Percentiles rank a stretch among this genome's conserved stretches.
These are phyloP conservation scores for Ahaetulla prasina DNA, from an alignment of 2,113 vertebrate species.

Conservation along the genomic window DNA sequence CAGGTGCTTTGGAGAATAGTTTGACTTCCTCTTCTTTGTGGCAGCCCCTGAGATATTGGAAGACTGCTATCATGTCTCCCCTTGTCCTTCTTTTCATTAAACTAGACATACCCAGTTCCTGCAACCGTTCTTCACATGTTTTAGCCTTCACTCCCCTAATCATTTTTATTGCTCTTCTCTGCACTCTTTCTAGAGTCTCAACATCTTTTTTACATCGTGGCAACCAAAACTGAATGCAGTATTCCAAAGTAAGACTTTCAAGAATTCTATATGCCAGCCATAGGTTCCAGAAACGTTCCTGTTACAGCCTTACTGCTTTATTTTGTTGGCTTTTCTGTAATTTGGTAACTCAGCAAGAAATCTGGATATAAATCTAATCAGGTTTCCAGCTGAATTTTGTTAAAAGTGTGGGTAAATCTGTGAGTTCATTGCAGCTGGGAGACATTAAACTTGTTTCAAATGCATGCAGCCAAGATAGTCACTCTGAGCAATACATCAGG, in stretches of 20 bases:
- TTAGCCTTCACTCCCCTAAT: too few species aligned
- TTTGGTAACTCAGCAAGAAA: neutral
- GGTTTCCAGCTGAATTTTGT: neutral
- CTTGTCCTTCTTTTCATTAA: too few species aligned
- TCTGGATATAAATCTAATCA: neutral
- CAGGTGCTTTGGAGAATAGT: too few species aligned
- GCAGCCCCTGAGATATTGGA: too few species aligned
- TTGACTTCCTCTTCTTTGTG: too few species aligned
- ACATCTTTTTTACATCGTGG: too few species aligned
- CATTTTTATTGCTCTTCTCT: too few species aligned
- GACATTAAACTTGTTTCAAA: neutral
- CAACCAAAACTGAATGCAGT: too few species aligned
- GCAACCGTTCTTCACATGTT: too few species aligned
- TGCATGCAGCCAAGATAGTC: neutral
- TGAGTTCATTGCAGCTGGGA: neutral
- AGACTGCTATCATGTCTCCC: too few species aligned
- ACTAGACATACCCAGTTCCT: too few species aligned
- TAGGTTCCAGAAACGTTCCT: neutral
- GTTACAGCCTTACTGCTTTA: neutral
- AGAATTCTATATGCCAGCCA: neutral
- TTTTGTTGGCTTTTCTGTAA: neutral
- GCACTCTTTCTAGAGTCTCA: too few species aligned
- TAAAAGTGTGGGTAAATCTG: neutral
- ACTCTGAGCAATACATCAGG: neutral
- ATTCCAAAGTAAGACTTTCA: neutral